Evolutionary conservation across 2,888 invertebrate species (phyloP).

Genomic region (Rhimphoctona megacephalus): DNA sequence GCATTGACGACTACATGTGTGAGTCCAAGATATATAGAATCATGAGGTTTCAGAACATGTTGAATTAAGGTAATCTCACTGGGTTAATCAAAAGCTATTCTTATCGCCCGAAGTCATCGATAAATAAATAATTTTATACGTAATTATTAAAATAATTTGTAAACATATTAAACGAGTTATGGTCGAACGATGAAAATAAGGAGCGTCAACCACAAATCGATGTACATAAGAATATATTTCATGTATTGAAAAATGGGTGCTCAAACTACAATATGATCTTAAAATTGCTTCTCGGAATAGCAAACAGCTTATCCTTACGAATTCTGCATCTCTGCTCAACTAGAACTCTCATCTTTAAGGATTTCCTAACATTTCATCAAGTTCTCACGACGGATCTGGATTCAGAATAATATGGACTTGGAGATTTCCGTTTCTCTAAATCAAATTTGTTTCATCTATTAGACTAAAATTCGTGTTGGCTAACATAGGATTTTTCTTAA

Average conservation of each 20-base stretch:
- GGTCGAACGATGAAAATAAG: background rate
- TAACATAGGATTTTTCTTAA: background rate
- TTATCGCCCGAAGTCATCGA: background rate
- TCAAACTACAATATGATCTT: slow-evolving; percentile 3
- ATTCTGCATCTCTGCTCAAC: slow-evolving; percentile 37
- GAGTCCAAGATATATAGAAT: slow-evolving; percentile 11
- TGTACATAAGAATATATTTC: background rate
- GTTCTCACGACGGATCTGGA: slow-evolving; percentile 35
- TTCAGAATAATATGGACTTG: slow-evolving; percentile 38
- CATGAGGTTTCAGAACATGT: slow-evolving; percentile 30
- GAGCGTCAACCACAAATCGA: background rate
- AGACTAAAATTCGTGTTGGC: background rate
- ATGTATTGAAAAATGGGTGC: background rate
- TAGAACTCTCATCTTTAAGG: slow-evolving; percentile 49
- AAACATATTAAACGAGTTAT: background rate
- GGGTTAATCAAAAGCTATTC: background rate
- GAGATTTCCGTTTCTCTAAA: slow-evolving; percentile 11
- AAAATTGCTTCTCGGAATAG: slow-evolving; percentile 4
- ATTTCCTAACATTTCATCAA: slow-evolving; percentile 32
- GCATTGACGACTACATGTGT: slow-evolving; percentile 1
- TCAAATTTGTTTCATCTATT: slow-evolving; percentile 32
- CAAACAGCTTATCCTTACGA: slow-evolving; percentile 51
- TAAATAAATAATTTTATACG: background rate
- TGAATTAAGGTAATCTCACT: background rate
- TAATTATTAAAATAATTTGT: background rate